These are phyloP conservation scores for Aelia acuminata DNA, from an alignment of 2,888 invertebrate genomes.

Conservation along the genomic window DNA sequence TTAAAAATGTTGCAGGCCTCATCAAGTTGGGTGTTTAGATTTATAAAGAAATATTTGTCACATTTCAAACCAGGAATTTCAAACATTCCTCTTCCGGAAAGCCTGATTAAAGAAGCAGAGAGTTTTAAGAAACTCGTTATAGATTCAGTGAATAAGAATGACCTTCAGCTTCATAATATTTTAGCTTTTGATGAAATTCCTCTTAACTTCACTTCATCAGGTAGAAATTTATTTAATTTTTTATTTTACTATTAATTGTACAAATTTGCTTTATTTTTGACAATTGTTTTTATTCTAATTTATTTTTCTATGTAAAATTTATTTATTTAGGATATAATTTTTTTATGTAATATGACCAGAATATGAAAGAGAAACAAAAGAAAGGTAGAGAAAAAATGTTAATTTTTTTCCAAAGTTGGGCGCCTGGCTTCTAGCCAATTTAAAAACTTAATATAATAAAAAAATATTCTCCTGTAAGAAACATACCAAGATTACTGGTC, in stretches of 20 bases:
- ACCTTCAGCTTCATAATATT: conserved; percentile 62
- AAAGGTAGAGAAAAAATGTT: too few species aligned
- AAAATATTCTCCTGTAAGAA: too few species aligned
- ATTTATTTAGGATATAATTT: too few species aligned
- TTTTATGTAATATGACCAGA: too few species aligned
- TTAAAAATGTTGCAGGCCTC: conserved; percentile 67
- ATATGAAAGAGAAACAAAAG: too few species aligned
- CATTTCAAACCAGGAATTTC: conserved; percentile 65
- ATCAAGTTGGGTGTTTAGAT: conserved; percentile 67
- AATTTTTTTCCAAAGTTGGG: too few species aligned
- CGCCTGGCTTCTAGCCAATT: too few species aligned
- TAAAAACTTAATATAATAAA: too few species aligned
- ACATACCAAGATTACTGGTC: too few species aligned
- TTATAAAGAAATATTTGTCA: conserved; percentile 67
- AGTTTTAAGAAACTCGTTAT: conserved; percentile 64
- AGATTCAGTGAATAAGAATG: conserved; percentile 58
- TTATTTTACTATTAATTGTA: not conserved
- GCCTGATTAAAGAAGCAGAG: conserved; percentile 65
- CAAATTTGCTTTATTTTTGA: too few species aligned
- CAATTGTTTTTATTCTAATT: not conserved
- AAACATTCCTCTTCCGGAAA: conserved; percentile 65
- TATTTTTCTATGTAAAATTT: too few species aligned
- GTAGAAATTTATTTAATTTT: not conserved
- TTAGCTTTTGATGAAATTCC: conserved; percentile 68
- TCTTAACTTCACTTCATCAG: conserved; percentile 66